Evolutionary conservation across 1,140 invertebrate species (phyloP), one percentile per base, ranked within the genome.

Genomic region (Globodera ellingtonae): DNA sequence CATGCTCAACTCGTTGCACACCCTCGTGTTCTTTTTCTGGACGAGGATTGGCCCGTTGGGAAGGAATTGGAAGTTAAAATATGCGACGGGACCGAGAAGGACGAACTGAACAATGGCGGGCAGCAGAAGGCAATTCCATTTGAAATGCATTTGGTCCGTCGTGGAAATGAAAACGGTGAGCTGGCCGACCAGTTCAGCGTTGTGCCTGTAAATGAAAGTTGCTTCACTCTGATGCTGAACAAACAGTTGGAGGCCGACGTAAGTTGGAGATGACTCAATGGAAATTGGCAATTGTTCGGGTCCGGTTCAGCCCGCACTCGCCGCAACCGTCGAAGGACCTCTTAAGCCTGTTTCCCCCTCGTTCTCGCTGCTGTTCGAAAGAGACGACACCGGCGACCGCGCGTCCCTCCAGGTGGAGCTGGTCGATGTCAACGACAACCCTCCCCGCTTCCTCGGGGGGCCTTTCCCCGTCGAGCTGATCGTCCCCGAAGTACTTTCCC

Each of bases 401-500:
- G 75, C 75, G n/a, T 62, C 62, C 24, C 15, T 77, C 24, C 75
- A 77, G 47, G 65, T 77, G 24, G 44, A 77, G 47, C 46, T 77
- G 65, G 35, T 77, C 13, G 75, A 77, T 67, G 75, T 77, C 13
- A 77, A 77, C 47, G 75, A 77, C 69, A 77, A 77, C 50, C 7
- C 62, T 15, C 75, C 75, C 5, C 24, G 13, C 48, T 77, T 77
- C 48, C 15, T 77, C 4, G 75, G 75, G 18, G 75, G 75, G 15
- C 75, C 75, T 65, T 77, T 69, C 13, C 75, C 62, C 69, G 65
- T 47, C 47, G 56, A 77, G 24, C 44, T 77, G 48, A 67, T 67
- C 21, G 65, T 77, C 21, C 62, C 62, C 18, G 56, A 65, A 18
- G 75, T 77, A 24, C 24, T 35, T 9, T 70, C 46, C 24, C 67